Evolutionary conservation across 2,797 vertebrate species (phyloP), one percentile per base, ranked within the genome.

Genomic region (Rachycentron canadum): DNA sequence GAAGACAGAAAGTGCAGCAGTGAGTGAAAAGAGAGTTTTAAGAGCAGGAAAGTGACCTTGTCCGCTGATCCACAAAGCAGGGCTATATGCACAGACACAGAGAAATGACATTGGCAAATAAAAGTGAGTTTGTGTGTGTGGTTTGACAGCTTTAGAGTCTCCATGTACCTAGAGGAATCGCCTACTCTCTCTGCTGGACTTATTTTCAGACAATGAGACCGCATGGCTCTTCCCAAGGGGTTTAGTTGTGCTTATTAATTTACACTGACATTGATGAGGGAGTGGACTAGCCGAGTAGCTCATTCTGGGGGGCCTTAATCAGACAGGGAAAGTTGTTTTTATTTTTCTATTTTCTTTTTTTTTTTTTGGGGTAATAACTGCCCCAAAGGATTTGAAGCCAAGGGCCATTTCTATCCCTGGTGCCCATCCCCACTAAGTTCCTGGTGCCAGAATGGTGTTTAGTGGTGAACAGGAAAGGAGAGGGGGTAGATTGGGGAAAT

Each of bases 121-220:
- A 63, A 68, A 23, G 50, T 8, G 9, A 12, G n/a, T 49, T 12
- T 59, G 11, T 70, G n/a, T 58, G 26, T 30, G 16, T 64, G 43
- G 19, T 60, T 49, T 78, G 69, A 76, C 40, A 70, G 63, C 58
- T 76, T 76, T 19, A 34, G 49, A 23, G 21, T 38, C 64, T 76
- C 26, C 56, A 38, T 53, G 55, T 47, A 68, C 50, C 63, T 67
- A 38, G 1, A 64, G 45, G 43, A 40, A 73, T 78, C 53, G 47
- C 62, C 38, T 53, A 32, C 60, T 71, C 79, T 83, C 79, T 89
- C 81, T 66, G 69, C 62, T 77, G 79, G 73, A 69, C 55, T 68
- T 68, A 47, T 73, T 77, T 70, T 57, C 55, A 78, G 50, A 73
- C 64, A 43, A 3, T 57, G 57, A 45, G 66, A 68, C 30, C 49